phyloP scores from a whole-genome alignment of 2,797 vertebrate genomes.

The Pristis pectinata region DNA sequence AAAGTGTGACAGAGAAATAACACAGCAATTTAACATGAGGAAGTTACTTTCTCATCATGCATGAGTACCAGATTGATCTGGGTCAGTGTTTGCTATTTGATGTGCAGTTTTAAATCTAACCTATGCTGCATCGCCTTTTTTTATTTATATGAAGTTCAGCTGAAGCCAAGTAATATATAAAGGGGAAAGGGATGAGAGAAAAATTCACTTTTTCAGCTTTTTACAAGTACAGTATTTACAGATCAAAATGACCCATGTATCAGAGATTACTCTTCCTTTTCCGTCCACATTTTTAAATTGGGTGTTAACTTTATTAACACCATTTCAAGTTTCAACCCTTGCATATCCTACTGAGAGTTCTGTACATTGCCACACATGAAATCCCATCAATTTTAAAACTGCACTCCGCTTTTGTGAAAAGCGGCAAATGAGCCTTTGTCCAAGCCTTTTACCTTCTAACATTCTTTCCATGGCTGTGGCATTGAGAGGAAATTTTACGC shows the following conservation, averaged over 20 bases:
- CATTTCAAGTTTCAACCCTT: neutral
- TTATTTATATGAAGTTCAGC: neutral
- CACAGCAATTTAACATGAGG: neutral
- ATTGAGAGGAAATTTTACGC: slow-evolving; percentile 9
- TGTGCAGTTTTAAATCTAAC: neutral
- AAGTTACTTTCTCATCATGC: neutral
- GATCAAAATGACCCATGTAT: neutral
- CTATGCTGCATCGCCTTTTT: neutral
- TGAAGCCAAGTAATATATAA: neutral
- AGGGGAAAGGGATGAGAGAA: neutral
- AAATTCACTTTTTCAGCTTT: neutral
- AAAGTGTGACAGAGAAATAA: neutral
- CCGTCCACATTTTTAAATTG: neutral
- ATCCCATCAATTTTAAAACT: neutral
- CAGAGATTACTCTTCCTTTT: neutral
- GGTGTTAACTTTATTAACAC: neutral
- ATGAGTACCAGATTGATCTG: neutral
- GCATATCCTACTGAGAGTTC: neutral
- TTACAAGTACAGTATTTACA: no score
- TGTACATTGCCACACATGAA: neutral
- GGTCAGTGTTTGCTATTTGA: neutral
- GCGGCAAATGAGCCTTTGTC: neutral
- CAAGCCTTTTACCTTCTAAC: neutral
- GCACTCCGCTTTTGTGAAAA: neutral
- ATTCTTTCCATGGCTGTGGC: neutral